phyloP scores from a whole-genome alignment of 2,888 invertebrate species.

The Tridacna gigas region DNA sequence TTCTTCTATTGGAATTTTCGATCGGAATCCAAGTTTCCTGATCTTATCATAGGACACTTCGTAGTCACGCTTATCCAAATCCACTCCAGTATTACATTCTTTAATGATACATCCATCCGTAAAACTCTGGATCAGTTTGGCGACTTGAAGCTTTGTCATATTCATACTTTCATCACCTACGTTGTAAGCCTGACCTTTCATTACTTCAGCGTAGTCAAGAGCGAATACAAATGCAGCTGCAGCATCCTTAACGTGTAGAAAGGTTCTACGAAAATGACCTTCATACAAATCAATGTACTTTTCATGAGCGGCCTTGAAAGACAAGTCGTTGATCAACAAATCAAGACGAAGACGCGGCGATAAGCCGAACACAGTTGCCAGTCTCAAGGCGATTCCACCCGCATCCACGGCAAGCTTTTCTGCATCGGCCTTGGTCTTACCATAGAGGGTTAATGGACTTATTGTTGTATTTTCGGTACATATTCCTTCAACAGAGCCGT shows the following conservation, averaged over 20 bases:
- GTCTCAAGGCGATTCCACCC: slow-evolving; percentile 80
- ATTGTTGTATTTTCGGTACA: slow-evolving; percentile 83
- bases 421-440: slow-evolving; percentile 70
- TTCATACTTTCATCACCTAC: slow-evolving; percentile 84
- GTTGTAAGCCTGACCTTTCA: slow-evolving; percentile 82
- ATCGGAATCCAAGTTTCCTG: slow-evolving; percentile 76
- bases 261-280: slow-evolving; percentile 82
- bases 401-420: slow-evolving; percentile 69
- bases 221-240: slow-evolving; percentile 83
- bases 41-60: slow-evolving; percentile 82
- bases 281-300: slow-evolving; percentile 83
- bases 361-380: slow-evolving; percentile 82
- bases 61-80: slow-evolving; percentile 83
- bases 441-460: slow-evolving; percentile 83
- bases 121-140: slow-evolving; percentile 73
- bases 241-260: slow-evolving; percentile 83
- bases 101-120: slow-evolving; percentile 58
- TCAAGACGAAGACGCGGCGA: slow-evolving; percentile 33
- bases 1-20: slow-evolving; percentile 77
- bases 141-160: slow-evolving; percentile 81
- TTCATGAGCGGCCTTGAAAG: slow-evolving; percentile 71
- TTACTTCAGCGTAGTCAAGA: slow-evolving; percentile 77
- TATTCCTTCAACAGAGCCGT: slow-evolving; percentile 82
- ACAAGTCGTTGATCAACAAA: slow-evolving; percentile 24
- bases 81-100: slow-evolving; percentile 75